Evolutionary conservation across 2,113 vertebrate genomes (phyloP), one percentile per base, ranked within the genome.

Genomic region (Labeo rohita): DNA sequence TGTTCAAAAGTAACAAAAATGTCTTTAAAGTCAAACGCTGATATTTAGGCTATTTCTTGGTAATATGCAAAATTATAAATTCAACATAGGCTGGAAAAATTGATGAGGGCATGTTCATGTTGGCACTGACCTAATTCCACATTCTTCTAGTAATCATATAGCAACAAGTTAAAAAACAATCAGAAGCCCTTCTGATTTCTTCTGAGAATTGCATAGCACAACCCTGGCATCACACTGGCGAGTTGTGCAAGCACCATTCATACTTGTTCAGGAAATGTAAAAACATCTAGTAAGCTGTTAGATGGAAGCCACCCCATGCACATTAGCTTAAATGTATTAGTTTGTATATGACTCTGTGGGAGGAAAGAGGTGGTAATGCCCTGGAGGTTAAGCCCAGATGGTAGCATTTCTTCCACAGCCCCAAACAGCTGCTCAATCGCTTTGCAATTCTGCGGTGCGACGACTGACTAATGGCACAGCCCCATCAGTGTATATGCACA

Each of bases 391-490:
- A 45, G 56, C 66, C 83, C 87, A 54, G 47, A 81, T 84, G 70
- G 54, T 83, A 73, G 78, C 45, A 86, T 80, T 79, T 84, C 74
- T 73, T 83, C 72, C 83, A 80, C 74, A 70, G 59, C 65, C 75
- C 74, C 36, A 43, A 91, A 87, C 92, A 91, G 90, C 90, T 94
- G 92, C 86, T 87, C 15, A 84, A 76, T 83, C 89, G 90, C 88
- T 90, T 88, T 80, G 76, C 6, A 83, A 74, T 68, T 61, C 73
- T 88, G 85, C 56, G 76, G 84, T 54, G 82, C 63, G 89, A 91
- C 78, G 92, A 95, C 85, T 92, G 91, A 92, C 89, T 87, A 86
- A 89, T 90, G 83, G 79, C 90, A 85, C 18, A 80, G 86, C 61
- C 88, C 89, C 87, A 73, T 84, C 82, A 84, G 66, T 43, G 82